Evolutionary conservation across 2,113 vertebrate genomes (phyloP), one percentile per base, ranked within the genome.

Genomic region (Amblyornis subalaris): DNA sequence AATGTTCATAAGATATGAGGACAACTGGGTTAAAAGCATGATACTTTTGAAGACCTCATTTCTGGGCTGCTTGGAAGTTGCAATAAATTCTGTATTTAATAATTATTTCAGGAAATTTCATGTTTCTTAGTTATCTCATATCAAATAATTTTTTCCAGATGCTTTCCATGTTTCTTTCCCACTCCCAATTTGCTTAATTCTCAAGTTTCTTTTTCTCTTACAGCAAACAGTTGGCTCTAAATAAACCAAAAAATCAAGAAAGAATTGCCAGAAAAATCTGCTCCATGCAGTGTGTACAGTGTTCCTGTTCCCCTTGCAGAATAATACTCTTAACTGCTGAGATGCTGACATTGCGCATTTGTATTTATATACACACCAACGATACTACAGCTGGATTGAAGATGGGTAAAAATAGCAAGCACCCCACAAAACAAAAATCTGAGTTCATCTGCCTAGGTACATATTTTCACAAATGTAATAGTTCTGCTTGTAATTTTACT

Each of bases 111-210:
- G 94, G 94, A 96, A 94, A 94, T 40, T 81, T 94, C 92, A 84
- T 74, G 86, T 90, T 88, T 79, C 80, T 92, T 81, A 93, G 83
- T 84, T 96, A 95, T 96, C 94, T 95, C 95, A 94, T 86, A 95
- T 65, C 92, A 92, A 81, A 67, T 95, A 96, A 95, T 96, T 90
- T 90, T 93, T 96, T 96, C 95, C 96, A 96, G 96, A 96, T 96
- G 95, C 80, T 91, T 90, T 89, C 80, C 73, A 67, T 81, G 87
- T 90, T 84, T 88, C 72, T 90, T 70, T 90, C 83, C 64, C 73
- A 86, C 79, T 95, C 92, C 65, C 44, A 74, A 33, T 71, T 90
- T 81, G 22, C 76, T 93, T 89, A 48, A 74, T 84, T 92, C 90
- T 96, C 94, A 80, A 94, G 55, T 95, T 92, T 85, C 83, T 89